Base-by-base conservation (phyloP, 2,888 invertebrate genomes). In the Oeneis ivallda region DNA sequence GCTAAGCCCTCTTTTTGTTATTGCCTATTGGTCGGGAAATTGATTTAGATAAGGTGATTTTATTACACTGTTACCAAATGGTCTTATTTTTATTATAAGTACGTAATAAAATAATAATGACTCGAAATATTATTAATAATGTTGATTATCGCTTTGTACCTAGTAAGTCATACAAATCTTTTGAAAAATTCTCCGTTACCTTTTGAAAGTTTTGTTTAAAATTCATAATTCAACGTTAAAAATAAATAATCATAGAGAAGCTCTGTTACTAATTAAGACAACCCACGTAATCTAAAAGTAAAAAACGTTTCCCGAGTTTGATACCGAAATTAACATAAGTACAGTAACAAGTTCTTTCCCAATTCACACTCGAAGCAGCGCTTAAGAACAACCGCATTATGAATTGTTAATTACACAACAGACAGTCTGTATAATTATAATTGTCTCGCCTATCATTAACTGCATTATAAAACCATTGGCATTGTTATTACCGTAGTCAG, bases 381-480 rank as follows among this genome's bases (percentile, higher is more conserved):
- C 39, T 17, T 37, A 17, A 15, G 54, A 43, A 41, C 19, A n/a
- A 34, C 53, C 53, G 15, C 53, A 34, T 63, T 52, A 64, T 60
- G 65, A 62, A 63, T 68, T 66, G 60, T 66, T 68, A 65, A 66
- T 66, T 66, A 62, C 34, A 26, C 34, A 50, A 62, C 70, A 67
- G 63, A 62, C 75, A 70, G 79, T 79, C 57, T 15, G 39, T 50
- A 58, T 70, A 64, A 82, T 81, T 78, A 81, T 81, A 81, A 83
- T 84, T 83, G 85, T 76, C 77, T 79, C 76, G 76, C 77, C 81
- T 84, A 81, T 83, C 80, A 83, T 82, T 86, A 84, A 78, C 75
- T 70, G 74, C 75, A 76, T 79, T 76, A 72, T 79, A 80, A 77
- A 79, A 79, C 75, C 72, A 75, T 76, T 80, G 80, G 75, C 79